Base-by-base conservation (phyloP, 2,888 invertebrate genomes). In the Oligia latruncula region DNA sequence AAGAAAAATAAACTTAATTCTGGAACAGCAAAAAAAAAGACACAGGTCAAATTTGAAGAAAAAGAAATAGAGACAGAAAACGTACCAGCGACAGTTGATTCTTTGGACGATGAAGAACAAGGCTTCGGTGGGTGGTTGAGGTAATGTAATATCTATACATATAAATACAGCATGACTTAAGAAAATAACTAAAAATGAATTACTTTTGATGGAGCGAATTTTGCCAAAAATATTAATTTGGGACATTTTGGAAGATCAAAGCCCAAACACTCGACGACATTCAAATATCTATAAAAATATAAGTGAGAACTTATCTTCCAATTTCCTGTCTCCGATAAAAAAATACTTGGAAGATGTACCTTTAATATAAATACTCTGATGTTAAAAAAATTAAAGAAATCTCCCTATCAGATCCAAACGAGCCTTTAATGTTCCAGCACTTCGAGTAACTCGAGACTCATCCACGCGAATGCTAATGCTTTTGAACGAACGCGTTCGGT, bases 51-150 rank as follows among this genome's bases (percentile, higher is more conserved):
- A 88, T 74, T 82, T 58, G 92, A 93, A 71, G 89, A 89, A 29
- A 91, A 90, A 82, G 81, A 84, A 71, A 43, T 88, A 0, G 92
- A 90, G 49, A 85, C 84, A 20, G 92, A 91, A 8, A 90, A 84
- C 60, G 78, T 77, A 4, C 78, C 88, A 4, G 85, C 66, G 0
- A 90, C 90, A 77, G 84, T 87, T 49, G 93, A 93, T 78, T 91
- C 92, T 15, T 90, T 96, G 62, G 96, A 96, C 81, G 96, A 96
- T 73, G 96, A 96, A 71, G 95, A 96, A 46, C 95, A 95, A 85
- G 96, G 96, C 6, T 96, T 96, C 83, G 95, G 96, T 43, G 95
- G 96, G 40, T 96, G 96, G 96, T 93, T 96, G 11, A 95, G 93
- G 96, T 96, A 91, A 84, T 78, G 77, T 49, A 49, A 13, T 29